Conservation (phyloP, 2,888 invertebrate species). For the Fragum whitleyi region DNA sequence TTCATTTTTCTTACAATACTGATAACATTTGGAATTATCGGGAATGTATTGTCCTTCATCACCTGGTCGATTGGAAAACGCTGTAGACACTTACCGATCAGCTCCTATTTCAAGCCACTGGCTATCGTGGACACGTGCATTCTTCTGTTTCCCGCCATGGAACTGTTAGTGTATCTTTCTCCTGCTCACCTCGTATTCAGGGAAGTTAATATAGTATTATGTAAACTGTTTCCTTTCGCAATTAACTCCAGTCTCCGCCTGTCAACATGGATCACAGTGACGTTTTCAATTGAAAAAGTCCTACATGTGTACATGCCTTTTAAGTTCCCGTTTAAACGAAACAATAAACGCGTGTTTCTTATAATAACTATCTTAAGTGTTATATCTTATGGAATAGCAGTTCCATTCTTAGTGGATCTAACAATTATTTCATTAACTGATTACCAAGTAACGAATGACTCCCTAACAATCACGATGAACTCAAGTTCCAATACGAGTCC, state of each 20-base stretch:
- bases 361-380: background rate
- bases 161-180: background rate
- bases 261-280: slow-evolving; percentile 20
- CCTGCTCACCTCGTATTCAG: background rate
- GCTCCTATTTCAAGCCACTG: slow-evolving; percentile 19
- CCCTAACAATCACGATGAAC: background rate
- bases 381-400: background rate
- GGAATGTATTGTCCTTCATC: slow-evolving; percentile 18
- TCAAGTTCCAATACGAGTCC: background rate
- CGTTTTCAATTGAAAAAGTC: slow-evolving; percentile 1
- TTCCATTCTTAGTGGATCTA: slow-evolving; percentile 4
- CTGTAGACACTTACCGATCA: background rate
- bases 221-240: slow-evolving; percentile 8
- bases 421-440: background rate
- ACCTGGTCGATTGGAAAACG: background rate
- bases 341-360: background rate
- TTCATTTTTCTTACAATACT: background rate
- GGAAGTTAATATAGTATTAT: background rate
- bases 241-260: background rate
- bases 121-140: slow-evolving; percentile 12
- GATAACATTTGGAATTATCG: slow-evolving; percentile 13
- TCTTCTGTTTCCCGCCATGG: slow-evolving; percentile 20
- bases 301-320: slow-evolving; percentile 6
- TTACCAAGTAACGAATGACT: background rate
- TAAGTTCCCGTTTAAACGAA: background rate